These are phyloP conservation scores for Pollenia angustigena DNA, from an alignment of 2,888 invertebrate genomes.

Conservation along the genomic window DNA sequence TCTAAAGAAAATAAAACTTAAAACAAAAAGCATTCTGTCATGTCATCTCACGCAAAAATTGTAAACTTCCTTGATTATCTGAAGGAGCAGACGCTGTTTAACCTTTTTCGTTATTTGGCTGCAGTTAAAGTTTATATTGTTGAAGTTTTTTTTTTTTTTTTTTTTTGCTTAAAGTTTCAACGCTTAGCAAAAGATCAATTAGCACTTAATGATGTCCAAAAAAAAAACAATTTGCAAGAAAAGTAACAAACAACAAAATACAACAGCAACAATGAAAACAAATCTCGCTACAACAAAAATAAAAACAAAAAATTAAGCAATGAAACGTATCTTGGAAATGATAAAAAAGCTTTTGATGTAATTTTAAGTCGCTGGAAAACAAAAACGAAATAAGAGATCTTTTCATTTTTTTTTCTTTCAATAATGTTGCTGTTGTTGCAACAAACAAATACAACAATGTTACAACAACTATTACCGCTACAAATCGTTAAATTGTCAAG, in stretches of 20 bases:
- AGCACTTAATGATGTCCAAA: slow-evolving; percentile 73
- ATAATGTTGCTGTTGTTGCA: slow-evolving; percentile 14
- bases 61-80: slow-evolving; percentile 70
- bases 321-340: slow-evolving; percentile 61
- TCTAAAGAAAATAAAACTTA: not conserved
- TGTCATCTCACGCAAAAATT: slow-evolving; percentile 73
- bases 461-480: slow-evolving; percentile 79
- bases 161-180: slow-evolving; percentile 1
- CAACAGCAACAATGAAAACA: slow-evolving; percentile 33
- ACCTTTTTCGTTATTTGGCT: slow-evolving; percentile 62
- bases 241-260: slow-evolving; percentile 48
- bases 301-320: slow-evolving; percentile 54
- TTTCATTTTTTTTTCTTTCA: slow-evolving; percentile 31
- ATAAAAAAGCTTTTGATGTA: slow-evolving; percentile 65
- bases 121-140: slow-evolving; percentile 38
- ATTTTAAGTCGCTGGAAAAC: slow-evolving; percentile 35
- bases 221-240: slow-evolving; percentile 66
- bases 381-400: slow-evolving; percentile 71
- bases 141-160: slow-evolving; percentile 14
- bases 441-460: slow-evolving; percentile 59
- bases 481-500: slow-evolving; percentile 83
- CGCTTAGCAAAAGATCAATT: slow-evolving; percentile 69
- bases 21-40: slow-evolving; percentile 57
- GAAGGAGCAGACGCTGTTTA: slow-evolving; percentile 69
- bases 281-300: slow-evolving; percentile 34